Base-by-base conservation (phyloP, 2,797 vertebrate genomes). In the Parambassis ranga region DNA sequence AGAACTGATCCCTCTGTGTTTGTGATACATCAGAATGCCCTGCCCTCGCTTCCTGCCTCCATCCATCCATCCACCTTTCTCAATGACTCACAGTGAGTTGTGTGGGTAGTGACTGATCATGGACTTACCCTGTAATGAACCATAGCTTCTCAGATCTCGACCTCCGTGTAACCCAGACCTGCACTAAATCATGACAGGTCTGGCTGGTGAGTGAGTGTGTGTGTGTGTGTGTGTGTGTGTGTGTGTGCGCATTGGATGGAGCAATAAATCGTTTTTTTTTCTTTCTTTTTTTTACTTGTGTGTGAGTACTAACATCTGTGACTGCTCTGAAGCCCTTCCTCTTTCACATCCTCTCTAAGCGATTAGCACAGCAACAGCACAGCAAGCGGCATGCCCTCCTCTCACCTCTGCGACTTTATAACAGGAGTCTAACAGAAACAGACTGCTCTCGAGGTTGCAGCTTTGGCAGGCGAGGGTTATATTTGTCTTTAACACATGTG, bases 401-500 rank as follows among this genome's bases (percentile, higher is more conserved):
- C 68, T 71, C 75, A 82, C 79, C 74, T 69, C 68, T 50, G 30
- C 53, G 70, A 70, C 63, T 79, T 65, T 67, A 74, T 66, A 51
- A 60, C 72, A 47, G 41, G 65, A 66, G 65, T 56, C 57, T 31
- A 80, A 65, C 77, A 82, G 79, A 71, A 71, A 56, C 71, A 38
- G 58, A 37, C 64, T 4, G 38, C 68, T 74, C 59, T 79, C 20
- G 20, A 61, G 72, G 68, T 60, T 60, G 70, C 56, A 65, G 81
- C 75, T 67, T 74, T 66, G 57, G 70, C 63, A 76, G 73, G 53
- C 20, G 24, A 42, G 62, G 77, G 81, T 85, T 90, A 86, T 88
- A 88, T 90, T 90, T 88, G 86, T 88, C 86, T 83, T 79, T 27
- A 73, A 79, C 86, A 83, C 81, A 79, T 86, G 76, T 56, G 66